Base-by-base conservation (phyloP, 2,113 vertebrate species). In the Eurypyga helias region DNA sequence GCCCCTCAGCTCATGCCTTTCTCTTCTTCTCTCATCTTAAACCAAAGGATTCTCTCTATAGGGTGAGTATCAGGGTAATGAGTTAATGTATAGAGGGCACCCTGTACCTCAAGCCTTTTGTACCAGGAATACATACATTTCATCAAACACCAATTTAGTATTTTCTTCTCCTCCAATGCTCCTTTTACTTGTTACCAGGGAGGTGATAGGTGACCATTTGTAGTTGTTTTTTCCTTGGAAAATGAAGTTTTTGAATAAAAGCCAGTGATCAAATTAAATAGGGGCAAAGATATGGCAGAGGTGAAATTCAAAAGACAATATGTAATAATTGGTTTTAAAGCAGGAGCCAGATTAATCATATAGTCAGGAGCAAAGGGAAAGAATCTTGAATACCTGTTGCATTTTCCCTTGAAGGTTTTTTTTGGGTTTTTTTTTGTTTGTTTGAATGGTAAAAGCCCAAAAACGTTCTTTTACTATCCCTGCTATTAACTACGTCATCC, bases 241-340 rank as follows among this genome's bases (percentile, higher is more conserved):
- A 98, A 97, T 97, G 91, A 97, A 97, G 77, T 96, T 98, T 97
- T 98, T 98, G 97, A 98, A 97, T 98, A 97, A 98, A 98, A 98
- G 95, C 97, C 97, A 98, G 95, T n/a, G 91, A 92, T 95, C 71
- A 60, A 98, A 98, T 98, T 98, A 98, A 98, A 95, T 90, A 92
- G 96, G 93, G 97, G 95, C 97, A 96, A 94, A 97, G 96, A 97
- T 88, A 89, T 77, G 95, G 97, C 87, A 88, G 93, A 97, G 97
- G 97, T 98, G 97, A 97, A 97, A 98, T 96, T 98, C 96, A 98
- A 96, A 98, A 98, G 97, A 96, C 76, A 88, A 98, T 98, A 97
- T 4, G 11, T 98, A 98, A 98, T 98, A 97, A 98, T 97, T 98
- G 97, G 87, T 97, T 98, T 97, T 97, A 98, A 97, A 97, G 95